These are phyloP conservation scores for Hyperopisus bebe DNA, from an alignment of 2,113 vertebrate genomes.

Conservation along the genomic window DNA sequence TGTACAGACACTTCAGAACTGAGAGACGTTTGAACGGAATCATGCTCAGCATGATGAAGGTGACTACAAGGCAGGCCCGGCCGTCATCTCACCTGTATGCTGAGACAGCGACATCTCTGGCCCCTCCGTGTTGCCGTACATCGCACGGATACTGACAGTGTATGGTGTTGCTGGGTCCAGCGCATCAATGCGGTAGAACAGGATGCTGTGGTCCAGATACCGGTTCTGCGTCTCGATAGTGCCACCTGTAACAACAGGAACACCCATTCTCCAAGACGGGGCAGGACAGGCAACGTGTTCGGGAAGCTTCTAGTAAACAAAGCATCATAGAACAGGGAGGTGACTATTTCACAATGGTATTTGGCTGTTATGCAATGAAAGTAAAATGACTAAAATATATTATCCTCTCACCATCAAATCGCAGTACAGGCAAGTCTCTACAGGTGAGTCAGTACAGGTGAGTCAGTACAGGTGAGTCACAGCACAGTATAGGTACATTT, in stretches of 20 bases:
- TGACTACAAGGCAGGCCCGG: not conserved
- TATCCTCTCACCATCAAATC: not conserved
- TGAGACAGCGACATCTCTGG: conserved; percentile 71
- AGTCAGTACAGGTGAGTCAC: not conserved
- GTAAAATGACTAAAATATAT: not conserved
- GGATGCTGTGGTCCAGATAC: conserved; percentile 57
- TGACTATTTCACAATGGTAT: not conserved
- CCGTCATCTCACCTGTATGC: conserved; percentile 59
- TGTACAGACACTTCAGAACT: not conserved
- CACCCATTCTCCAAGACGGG: not conserved
- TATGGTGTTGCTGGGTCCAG: conserved; percentile 64
- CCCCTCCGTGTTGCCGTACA: conserved; percentile 69
- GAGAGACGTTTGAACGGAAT: not conserved
- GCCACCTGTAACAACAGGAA: conserved; percentile 11
- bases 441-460: not conserved
- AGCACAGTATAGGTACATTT: not conserved
- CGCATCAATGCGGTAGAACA: conserved; percentile 54
- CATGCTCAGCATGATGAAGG: not conserved
- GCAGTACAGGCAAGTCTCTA: not conserved
- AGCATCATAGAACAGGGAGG: not conserved
- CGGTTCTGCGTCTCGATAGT: conserved; percentile 46
- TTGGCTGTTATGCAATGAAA: not conserved
- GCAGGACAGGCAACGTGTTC: not conserved
- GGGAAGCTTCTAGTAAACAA: not conserved
- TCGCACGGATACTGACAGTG: conserved; percentile 58